Conservation (phyloP, 1,140 invertebrate genomes). For the Drosophila insularis region DNA sequence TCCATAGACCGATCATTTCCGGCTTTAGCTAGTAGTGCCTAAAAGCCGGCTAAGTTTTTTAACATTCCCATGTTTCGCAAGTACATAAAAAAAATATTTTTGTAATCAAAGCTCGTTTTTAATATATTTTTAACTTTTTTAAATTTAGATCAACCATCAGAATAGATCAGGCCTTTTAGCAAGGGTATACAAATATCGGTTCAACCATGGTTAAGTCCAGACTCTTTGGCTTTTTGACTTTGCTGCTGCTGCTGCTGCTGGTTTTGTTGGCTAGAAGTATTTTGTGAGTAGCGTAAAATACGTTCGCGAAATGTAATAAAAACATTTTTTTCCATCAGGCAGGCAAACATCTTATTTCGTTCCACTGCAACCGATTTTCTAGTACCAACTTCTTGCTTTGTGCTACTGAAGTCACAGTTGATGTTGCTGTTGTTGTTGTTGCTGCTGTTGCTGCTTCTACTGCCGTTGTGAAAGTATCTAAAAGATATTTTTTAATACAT, state of each 20-base stretch:
- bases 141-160: no score
- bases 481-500: constrained; percentile 79
- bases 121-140: no score
- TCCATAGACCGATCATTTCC: no score
- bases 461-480: constrained; percentile 62
- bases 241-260: constrained; percentile 29
- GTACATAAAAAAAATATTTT: no score
- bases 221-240: constrained; percentile 3
- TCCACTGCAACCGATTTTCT: constrained; percentile 68
- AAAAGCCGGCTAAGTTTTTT: no score
- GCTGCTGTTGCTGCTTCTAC: neutral
- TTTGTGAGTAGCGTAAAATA: constrained; percentile 77
- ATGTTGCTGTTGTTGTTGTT: neutral
- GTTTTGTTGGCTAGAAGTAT: constrained; percentile 69
- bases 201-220: neutral
- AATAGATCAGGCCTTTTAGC: no score
- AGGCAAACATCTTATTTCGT: constrained; percentile 68
- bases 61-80: no score
- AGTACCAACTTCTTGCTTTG: constrained; percentile 54
- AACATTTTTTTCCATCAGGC: constrained; percentile 71
- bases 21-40: no score
- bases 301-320: constrained; percentile 80
- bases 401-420: constrained; percentile 40
- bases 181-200: neutral
- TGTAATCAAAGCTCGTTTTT: no score